These are phyloP conservation scores for Belgica antarctica DNA, from an alignment of 2,888 invertebrate species.

Conservation along the genomic window DNA sequence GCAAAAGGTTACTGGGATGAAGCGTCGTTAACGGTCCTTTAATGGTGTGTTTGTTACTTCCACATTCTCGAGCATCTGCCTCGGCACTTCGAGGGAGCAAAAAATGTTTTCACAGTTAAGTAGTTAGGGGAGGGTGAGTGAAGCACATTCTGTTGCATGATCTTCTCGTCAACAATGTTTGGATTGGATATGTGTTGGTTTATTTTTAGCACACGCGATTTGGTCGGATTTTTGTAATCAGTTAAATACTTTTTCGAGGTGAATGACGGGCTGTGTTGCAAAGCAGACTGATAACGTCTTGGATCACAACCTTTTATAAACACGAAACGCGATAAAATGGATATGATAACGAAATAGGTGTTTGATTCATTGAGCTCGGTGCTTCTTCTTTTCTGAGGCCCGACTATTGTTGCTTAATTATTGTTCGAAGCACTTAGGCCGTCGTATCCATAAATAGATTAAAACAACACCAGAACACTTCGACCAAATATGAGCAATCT, in stretches of 20 bases:
- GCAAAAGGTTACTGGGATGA: too few relatives aligned
- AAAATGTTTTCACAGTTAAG: conserved; percentile 8
- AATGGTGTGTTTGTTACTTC: conserved; percentile 11
- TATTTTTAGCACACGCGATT: too few relatives aligned
- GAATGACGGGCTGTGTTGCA: too few relatives aligned
- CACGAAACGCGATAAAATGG: too few relatives aligned
- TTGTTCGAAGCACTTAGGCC: not conserved
- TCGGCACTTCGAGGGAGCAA: conserved; percentile 32
- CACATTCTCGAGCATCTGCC: conserved; percentile 23
- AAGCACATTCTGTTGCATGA: not conserved
- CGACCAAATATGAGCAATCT: conserved; percentile 8
- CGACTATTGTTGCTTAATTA: too few relatives aligned
- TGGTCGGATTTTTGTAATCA: too few relatives aligned
- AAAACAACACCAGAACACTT: conserved; percentile 13
- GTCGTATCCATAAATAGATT: conserved; percentile 26
- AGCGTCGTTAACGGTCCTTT: conserved; percentile 32
- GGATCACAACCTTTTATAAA: too few relatives aligned
- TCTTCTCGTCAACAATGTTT: too few relatives aligned
- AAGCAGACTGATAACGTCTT: too few relatives aligned
- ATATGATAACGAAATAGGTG: too few relatives aligned
- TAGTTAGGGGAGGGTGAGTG: not conserved
- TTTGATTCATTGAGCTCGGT: not conserved
- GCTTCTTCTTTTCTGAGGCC: not conserved
- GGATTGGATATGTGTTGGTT: too few relatives aligned
- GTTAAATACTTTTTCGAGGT: too few relatives aligned